phyloP scores from a whole-genome alignment of 64 coral and sea anemone genomes.

The Platygyra sinensis region DNA sequence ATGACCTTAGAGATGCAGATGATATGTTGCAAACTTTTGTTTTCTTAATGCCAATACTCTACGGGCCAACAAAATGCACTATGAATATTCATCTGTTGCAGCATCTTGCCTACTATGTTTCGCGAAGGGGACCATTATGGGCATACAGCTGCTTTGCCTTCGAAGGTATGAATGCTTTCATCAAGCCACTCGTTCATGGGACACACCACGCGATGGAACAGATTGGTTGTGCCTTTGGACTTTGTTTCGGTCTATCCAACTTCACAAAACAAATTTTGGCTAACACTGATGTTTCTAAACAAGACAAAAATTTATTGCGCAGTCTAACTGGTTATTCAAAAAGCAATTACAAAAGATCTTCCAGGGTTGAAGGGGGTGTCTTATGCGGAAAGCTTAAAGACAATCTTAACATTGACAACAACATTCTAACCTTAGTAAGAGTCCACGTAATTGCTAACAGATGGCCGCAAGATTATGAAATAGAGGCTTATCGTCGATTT shows the following conservation, averaged over 20 bases:
- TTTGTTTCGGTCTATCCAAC: slow-evolving; percentile 41
- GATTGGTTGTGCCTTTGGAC: slow-evolving; percentile 40
- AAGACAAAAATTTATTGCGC: slow-evolving; percentile 10
- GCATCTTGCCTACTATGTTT: slow-evolving; percentile 38
- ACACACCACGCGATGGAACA: slow-evolving; percentile 67
- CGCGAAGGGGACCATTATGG: slow-evolving; percentile 47
- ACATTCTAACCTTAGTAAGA: slow-evolving; percentile 28
- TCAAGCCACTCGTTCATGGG: slow-evolving; percentile 46
- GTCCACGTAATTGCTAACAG: slow-evolving; percentile 24
- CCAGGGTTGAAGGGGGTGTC: slow-evolving; percentile 17
- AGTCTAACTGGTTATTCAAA: slow-evolving; percentile 10
- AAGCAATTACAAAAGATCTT: slow-evolving; percentile 13
- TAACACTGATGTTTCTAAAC: slow-evolving; percentile 14
- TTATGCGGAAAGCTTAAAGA: slow-evolving; percentile 33
- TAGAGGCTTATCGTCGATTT: slow-evolving; percentile 45
- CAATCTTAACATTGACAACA: slow-evolving; percentile 4
- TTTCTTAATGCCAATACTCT: slow-evolving; percentile 50
- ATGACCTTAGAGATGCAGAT: slow-evolving; percentile 16
- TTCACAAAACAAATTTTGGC: slow-evolving; percentile 21
- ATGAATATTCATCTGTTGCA: slow-evolving; percentile 57
- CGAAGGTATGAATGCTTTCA: slow-evolving; percentile 59
- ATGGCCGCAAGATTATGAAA: slow-evolving; percentile 31
- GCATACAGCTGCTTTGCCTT: slow-evolving; percentile 67
- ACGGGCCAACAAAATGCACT: slow-evolving; percentile 47
- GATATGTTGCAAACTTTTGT: slow-evolving; percentile 53